Conservation (phyloP, 2,113 vertebrate genomes). For the Ursus arctos region DNA sequence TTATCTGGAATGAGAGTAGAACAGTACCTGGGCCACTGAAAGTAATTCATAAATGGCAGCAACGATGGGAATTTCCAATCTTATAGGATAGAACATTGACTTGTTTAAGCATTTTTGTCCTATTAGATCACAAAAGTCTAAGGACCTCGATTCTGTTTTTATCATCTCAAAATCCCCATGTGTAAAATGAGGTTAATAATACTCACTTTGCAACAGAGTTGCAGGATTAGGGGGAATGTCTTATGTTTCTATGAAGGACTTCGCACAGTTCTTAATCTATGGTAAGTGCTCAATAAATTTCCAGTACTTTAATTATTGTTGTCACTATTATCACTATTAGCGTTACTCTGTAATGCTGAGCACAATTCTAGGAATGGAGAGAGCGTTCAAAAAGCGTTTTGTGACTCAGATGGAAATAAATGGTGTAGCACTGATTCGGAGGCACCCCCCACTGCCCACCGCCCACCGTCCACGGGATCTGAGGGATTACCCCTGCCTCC, state of each 20-base stretch:
- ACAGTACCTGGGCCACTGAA: not conserved
- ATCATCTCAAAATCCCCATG: not conserved
- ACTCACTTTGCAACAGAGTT: not conserved
- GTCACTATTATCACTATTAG: not conserved
- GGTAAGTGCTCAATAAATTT: not conserved
- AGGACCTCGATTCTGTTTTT: not conserved
- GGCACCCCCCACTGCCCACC: not conserved
- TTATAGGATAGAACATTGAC: not conserved
- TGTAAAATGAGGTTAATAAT: not conserved
- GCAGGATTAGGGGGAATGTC: not conserved
- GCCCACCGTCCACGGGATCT: rapidly evolving
- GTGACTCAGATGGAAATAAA: not conserved
- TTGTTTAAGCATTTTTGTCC: not conserved
- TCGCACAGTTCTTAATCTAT: not conserved
- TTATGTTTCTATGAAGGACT: not conserved
- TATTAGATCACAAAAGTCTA: not conserved
- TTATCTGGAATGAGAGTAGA: not conserved
- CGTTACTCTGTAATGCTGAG: not conserved
- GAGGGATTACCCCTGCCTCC: not conserved
- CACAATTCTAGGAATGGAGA: not conserved
- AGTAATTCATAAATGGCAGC: not conserved
- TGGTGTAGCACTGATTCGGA: not conserved
- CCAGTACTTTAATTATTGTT: not conserved
- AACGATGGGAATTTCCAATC: not conserved
- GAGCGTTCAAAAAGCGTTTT: not conserved